Percentiles rank a stretch among this genome's conserved stretches.
phyloP scores from a whole-genome alignment of 2,113 vertebrate species.

The Ornithorhynchus anatinus region DNA sequence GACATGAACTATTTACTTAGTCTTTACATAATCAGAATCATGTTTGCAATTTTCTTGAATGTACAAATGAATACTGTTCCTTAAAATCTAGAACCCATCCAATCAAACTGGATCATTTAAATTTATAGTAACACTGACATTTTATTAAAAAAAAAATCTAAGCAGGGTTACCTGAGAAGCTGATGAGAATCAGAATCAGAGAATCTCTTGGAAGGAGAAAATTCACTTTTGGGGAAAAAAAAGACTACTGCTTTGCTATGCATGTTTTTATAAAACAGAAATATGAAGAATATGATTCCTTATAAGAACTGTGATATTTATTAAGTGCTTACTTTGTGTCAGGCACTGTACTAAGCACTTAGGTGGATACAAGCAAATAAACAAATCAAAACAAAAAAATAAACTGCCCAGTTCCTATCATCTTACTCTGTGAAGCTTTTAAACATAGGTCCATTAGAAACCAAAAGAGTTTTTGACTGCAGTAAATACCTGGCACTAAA shows the following conservation, averaged over 20 bases:
- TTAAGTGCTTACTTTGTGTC: not conserved
- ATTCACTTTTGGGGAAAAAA: not conserved
- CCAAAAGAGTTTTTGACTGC: not conserved
- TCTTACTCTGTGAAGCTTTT: conserved; percentile 15
- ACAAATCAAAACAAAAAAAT: not conserved
- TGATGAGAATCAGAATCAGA: too few relatives aligned
- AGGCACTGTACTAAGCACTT: not conserved
- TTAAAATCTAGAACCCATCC: too few relatives aligned
- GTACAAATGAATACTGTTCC: too few relatives aligned
- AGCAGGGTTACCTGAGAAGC: too few relatives aligned
- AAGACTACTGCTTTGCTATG: not conserved
- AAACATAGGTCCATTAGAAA: conserved; percentile 4
- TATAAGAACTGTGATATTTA: not conserved
- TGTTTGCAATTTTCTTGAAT: too few relatives aligned
- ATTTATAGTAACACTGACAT: too few relatives aligned
- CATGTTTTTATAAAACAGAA: not conserved
- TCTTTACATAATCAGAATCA: too few relatives aligned
- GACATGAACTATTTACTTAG: too few relatives aligned
- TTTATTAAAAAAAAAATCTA: too few relatives aligned
- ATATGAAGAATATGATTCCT: not conserved
- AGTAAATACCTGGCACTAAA: not conserved
- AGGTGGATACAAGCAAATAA: not conserved
- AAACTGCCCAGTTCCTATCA: not conserved
- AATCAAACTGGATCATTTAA: too few relatives aligned
- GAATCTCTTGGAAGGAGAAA: too few relatives aligned